Base-by-base conservation (phyloP, 2,888 invertebrate species). In the Fragum whitleyi region DNA sequence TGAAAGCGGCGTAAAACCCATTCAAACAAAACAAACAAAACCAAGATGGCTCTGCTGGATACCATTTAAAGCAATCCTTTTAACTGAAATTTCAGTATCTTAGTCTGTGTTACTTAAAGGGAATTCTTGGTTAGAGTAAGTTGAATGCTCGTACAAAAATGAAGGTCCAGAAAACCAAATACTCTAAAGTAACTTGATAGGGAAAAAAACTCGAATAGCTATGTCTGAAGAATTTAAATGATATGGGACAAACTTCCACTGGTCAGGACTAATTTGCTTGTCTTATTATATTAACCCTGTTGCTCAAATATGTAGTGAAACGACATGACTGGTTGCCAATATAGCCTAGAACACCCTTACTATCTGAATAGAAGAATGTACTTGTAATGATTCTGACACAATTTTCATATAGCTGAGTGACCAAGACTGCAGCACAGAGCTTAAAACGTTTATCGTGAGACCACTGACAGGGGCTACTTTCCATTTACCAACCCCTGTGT, bases 141-240 rank as follows among this genome's bases (percentile, higher is more conserved):
- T 14, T 39, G 14, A 6, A 9, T 39, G 39, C 39, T 39, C 14
- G 6, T 39, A 14, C 6, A 39, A 14, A 14, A 9, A 39, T 6
- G 39, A 39, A 39, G 39, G 39, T 39, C 39, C 39, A 39, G 39
- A 14, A 39, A 39, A 39, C 39, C 39, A 39, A 6, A 39, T 39
- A 14, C 39, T 39, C 6, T 39, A 9, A 9, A 14, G 14, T 14
- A 39, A 39, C 14, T 39, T 39, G 14, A 9, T 14, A 39, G 39
- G 39, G 14, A 14, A 39, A 39, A 39, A 9, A 14, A 6, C 39
- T n/a, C n/a, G n/a, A n/a, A n/a, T n/a, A n/a, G n/a, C n/a, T n/a
- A n/a, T n/a, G n/a, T 82, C 79, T 36, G 79, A 79, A 29, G 81
- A 81, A 72, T 85, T 85, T 28, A 42, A 9, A 9, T 51, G 53